phyloP scores from a whole-genome alignment of 2,888 invertebrate species.

The Ypsolopha sequella region DNA sequence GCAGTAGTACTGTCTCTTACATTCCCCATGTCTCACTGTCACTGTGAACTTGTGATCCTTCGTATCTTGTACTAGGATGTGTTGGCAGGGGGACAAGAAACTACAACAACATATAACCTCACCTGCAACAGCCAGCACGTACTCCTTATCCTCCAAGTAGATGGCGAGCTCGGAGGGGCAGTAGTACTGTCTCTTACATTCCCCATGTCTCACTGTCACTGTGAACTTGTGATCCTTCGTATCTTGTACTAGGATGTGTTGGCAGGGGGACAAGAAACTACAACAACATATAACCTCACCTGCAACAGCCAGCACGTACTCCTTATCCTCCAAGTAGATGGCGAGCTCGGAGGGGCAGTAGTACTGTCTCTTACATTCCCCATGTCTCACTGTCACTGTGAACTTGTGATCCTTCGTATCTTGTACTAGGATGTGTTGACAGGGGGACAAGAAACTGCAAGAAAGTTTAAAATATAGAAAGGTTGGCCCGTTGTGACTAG shows the following conservation, averaged over 20 bases:
- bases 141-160: constrained; percentile 79
- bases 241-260: constrained; percentile 81
- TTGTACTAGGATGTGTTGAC: constrained; percentile 79
- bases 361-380: constrained; percentile 27
- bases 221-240: constrained; percentile 77
- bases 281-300: constrained; percentile 14
- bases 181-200: constrained; percentile 24
- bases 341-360: constrained; percentile 60
- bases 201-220: constrained; percentile 72
- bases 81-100: constrained; percentile 82
- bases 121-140: constrained; percentile 40
- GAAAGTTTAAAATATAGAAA: neutral
- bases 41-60: constrained; percentile 79
- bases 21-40: too few relatives aligned
- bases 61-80: constrained; percentile 79
- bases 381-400: constrained; percentile 73
- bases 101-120: constrained; percentile 42
- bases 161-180: constrained; percentile 67
- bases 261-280: constrained; percentile 83
- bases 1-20: too few relatives aligned
- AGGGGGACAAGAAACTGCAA: constrained; percentile 80
- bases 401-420: constrained; percentile 80
- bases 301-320: constrained; percentile 60
- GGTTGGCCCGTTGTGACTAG: too few relatives aligned
- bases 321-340: constrained; percentile 78